phyloP scores from a whole-genome alignment of 2,113 vertebrate genomes.

The Cygnus buccinator region DNA sequence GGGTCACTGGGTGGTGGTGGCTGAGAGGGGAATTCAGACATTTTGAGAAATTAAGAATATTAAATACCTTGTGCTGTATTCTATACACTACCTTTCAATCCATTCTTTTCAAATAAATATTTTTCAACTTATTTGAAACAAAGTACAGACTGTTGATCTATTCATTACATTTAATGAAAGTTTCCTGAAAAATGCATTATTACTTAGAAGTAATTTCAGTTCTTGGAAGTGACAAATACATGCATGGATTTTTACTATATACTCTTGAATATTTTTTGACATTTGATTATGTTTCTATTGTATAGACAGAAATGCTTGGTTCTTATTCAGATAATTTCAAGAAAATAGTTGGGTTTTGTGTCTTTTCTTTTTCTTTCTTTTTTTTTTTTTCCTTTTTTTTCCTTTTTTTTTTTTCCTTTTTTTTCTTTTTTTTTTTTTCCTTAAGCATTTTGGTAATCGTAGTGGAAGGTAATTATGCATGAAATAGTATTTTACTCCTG shows the following conservation, averaged over 20 bases:
- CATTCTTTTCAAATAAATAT: not conserved
- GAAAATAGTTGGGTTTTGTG: not conserved
- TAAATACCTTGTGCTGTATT: no score
- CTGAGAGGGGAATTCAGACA: not conserved
- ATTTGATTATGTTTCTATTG: not conserved
- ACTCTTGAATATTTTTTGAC: not conserved
- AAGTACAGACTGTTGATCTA: not conserved
- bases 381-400: not conserved
- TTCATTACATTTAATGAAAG: not conserved
- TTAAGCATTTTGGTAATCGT: not conserved
- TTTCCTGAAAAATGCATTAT: not conserved
- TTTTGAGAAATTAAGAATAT: not conserved
- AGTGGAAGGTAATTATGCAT: not conserved
- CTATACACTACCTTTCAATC: no score
- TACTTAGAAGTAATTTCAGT: not conserved
- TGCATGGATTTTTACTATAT: not conserved
- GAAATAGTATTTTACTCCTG: not conserved
- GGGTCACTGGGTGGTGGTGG: not conserved
- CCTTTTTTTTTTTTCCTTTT: no score
- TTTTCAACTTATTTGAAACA: not conserved
- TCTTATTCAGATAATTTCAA: not conserved
- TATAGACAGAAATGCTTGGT: not conserved
- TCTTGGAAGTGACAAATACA: not conserved
- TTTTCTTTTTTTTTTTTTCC: not conserved
- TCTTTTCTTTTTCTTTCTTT: not conserved